Evolutionary conservation across 2,113 vertebrate species (phyloP).

Genomic region (Podarcis muralis): DNA sequence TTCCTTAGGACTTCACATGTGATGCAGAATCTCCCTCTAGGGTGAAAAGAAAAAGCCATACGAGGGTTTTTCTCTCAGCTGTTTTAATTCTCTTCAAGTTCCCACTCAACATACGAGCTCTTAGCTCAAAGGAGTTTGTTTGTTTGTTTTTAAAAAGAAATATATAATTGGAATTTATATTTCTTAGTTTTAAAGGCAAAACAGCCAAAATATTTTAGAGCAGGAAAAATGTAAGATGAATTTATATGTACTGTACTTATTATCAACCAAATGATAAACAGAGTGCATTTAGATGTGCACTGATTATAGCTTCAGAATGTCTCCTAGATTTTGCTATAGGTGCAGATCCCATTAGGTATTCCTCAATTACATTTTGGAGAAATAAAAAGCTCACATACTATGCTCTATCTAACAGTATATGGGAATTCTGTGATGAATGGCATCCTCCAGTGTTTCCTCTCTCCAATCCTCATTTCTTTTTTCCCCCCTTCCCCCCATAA

Average conservation of each 20-base stretch:
- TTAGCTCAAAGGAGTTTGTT: constrained; percentile 30
- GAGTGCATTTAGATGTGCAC: constrained; percentile 32
- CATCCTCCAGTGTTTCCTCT: background rate
- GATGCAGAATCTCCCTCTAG: background rate
- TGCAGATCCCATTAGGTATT: background rate
- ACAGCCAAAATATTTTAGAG: constrained; percentile 19
- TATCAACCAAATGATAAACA: constrained; percentile 25
- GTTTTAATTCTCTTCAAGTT: constrained; percentile 34
- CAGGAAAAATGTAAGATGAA: constrained; percentile 19
- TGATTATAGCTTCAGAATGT: background rate
- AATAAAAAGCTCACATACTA: background rate
- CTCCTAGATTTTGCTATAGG: background rate
- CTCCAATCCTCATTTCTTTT: background rate
- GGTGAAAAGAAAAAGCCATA: constrained; percentile 11
- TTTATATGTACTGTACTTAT: constrained; percentile 4
- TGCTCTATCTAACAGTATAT: background rate
- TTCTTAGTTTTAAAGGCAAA: constrained; percentile 30
- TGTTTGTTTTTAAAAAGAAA: constrained; percentile 7
- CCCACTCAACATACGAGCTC: constrained; percentile 28
- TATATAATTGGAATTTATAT: constrained; percentile 13
- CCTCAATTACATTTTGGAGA: background rate
- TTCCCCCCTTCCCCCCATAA: constrained; percentile 60
- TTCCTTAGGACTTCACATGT: constrained; percentile 38
- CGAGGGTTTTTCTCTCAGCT: constrained; percentile 33
- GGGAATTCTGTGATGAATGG: background rate